Evolutionary conservation across 2,888 invertebrate genomes (phyloP).

Genomic region (Cheilosia vulpina): DNA sequence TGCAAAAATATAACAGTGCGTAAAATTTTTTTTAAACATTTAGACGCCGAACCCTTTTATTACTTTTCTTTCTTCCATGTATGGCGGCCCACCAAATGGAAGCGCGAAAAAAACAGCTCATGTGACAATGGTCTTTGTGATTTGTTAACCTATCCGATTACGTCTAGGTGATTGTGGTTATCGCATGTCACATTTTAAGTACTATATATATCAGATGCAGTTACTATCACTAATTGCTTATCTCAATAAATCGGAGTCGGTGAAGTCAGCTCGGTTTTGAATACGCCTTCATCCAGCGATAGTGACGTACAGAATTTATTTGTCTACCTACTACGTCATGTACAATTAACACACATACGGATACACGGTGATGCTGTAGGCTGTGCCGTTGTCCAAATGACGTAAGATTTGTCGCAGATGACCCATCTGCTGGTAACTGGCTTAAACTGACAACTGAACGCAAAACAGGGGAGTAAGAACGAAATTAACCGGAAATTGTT

Average conservation of each 20-base stretch:
- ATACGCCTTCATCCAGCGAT: not conserved
- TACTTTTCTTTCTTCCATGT: too few species aligned
- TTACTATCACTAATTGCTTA: not conserved
- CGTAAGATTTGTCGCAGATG: not conserved
- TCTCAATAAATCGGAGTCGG: not conserved
- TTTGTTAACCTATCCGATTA: too few species aligned
- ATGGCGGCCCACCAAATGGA: too few species aligned
- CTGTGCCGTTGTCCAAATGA: not conserved
- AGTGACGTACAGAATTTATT: not conserved
- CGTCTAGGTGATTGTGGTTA: not conserved
- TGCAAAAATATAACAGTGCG: too few species aligned
- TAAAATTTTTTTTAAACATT: too few species aligned
- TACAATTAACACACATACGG: not conserved
- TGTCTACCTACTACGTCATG: not conserved
- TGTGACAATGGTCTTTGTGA: too few species aligned
- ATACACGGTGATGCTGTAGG: not conserved
- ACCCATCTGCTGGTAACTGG: not conserved
- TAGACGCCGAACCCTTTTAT: too few species aligned
- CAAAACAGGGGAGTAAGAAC: not conserved
- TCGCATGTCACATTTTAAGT: conserved; percentile 2
- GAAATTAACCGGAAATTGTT: not conserved
- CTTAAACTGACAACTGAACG: not conserved
- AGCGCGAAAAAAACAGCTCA: too few species aligned
- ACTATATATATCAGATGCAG: not conserved
- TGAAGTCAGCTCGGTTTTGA: not conserved